Conservation (phyloP, 1,140 invertebrate genomes). For the Steinernema khuongi region DNA sequence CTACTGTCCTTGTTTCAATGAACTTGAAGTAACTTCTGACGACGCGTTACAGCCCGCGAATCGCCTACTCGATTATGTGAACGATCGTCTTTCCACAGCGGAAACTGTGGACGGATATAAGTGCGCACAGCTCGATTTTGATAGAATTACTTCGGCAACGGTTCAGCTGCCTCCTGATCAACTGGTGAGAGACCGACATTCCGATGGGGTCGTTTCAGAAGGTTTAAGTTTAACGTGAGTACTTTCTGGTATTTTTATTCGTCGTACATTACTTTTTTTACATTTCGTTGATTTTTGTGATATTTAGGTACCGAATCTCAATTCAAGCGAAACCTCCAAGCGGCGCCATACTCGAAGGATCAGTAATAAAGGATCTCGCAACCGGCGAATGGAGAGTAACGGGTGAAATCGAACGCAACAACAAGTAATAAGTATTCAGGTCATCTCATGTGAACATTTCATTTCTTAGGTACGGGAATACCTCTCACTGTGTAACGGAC, state of each 20-base stretch:
- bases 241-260: too few species aligned
- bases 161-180: conserved; percentile 34
- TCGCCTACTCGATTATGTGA: conserved; percentile 53
- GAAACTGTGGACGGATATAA: conserved; percentile 12
- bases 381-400: conserved; percentile 25
- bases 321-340: conserved; percentile 36
- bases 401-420: conserved; percentile 43
- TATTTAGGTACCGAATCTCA: conserved; percentile 38
- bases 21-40: conserved; percentile 26
- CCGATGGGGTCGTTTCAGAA: conserved; percentile 13
- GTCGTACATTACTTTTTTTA: too few species aligned
- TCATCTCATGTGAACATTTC: not conserved
- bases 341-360: conserved; percentile 34
- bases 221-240: conserved; percentile 15
- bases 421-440: conserved; percentile 23
- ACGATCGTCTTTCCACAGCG: conserved; percentile 36
- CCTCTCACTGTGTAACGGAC: conserved; percentile 35
- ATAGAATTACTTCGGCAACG: conserved; percentile 24
- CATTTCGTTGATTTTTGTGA: too few species aligned
- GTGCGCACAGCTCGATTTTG: conserved; percentile 26
- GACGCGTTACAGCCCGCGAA: conserved; percentile 40
- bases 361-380: conserved; percentile 30
- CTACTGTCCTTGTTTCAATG: conserved; percentile 60
- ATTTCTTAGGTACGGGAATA: conserved; percentile 38
- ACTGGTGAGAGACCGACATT: conserved; percentile 30